Evolutionary conservation across 2,888 invertebrate species (phyloP).

Genomic region (Pseudeuparius sepicola): DNA sequence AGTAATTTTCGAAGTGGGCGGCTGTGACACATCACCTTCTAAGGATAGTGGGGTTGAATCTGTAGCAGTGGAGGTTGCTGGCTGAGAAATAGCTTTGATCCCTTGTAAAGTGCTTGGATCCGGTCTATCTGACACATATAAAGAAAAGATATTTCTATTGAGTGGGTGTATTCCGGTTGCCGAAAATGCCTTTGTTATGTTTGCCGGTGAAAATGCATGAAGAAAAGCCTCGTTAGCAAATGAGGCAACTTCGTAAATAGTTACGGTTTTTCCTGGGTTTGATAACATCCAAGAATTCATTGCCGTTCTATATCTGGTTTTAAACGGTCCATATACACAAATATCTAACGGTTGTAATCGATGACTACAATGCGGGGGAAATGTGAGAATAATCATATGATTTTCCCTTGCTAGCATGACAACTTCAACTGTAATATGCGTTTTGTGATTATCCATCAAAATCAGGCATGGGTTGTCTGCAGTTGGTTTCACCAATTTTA

Average conservation of each 20-base stretch:
- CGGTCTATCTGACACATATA: constrained; percentile 3
- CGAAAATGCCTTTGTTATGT: constrained; percentile 4
- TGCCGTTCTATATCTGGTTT: constrained; percentile 2
- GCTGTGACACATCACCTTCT: not conserved
- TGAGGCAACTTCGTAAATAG: not conserved
- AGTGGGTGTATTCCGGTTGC: constrained; percentile 5
- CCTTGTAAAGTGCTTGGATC: constrained; percentile 2
- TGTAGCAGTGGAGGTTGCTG: constrained; percentile 1
- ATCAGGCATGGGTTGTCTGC: constrained; percentile 10
- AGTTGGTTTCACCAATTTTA: constrained; percentile 11
- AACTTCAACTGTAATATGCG: constrained; percentile 6
- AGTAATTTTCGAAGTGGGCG: not conserved
- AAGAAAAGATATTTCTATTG: constrained; percentile 4
- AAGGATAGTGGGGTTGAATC: not conserved
- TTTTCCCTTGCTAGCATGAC: constrained; percentile 2
- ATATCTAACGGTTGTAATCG: constrained; percentile 3
- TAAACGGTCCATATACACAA: not conserved
- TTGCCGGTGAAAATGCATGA: not conserved
- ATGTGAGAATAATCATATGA: not conserved
- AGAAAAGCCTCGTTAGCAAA: constrained; percentile 16
- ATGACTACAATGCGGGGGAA: constrained; percentile 3
- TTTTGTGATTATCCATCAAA: constrained; percentile 13
- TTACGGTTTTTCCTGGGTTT: not conserved
- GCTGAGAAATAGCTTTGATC: not conserved
- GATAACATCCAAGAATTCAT: not conserved